Evolutionary conservation across 2,797 vertebrate species (phyloP).

Genomic region (Chrosomus eos): DNA sequence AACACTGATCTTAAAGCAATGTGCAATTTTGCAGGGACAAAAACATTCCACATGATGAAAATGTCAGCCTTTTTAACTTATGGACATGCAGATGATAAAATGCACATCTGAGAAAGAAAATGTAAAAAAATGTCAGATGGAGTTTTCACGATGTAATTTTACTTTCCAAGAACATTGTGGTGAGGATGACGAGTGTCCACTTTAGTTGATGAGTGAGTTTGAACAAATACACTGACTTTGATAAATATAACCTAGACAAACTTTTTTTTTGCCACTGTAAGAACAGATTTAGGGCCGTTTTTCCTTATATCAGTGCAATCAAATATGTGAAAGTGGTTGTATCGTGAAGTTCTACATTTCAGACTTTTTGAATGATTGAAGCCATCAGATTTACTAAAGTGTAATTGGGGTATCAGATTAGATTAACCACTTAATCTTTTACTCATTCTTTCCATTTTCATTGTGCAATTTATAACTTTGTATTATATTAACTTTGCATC

Average conservation of each 20-base stretch:
- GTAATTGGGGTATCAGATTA: slow-evolving; percentile 25
- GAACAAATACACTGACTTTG: background rate
- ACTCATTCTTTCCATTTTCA: background rate
- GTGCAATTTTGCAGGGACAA: background rate
- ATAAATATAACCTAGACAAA: background rate
- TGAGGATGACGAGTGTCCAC: background rate
- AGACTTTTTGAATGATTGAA: slow-evolving; percentile 5
- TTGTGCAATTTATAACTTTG: no score
- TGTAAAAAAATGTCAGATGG: background rate
- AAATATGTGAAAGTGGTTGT: background rate
- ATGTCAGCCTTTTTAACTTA: background rate
- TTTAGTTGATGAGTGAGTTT: background rate
- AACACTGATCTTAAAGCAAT: background rate
- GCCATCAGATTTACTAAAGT: background rate
- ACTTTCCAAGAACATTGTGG: background rate
- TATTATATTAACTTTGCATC: no score
- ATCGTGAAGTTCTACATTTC: background rate
- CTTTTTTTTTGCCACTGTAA: background rate
- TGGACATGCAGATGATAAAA: background rate
- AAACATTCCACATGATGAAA: slow-evolving; percentile 8
- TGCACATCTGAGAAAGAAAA: background rate
- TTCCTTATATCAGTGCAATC: background rate
- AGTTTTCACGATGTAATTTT: no score
- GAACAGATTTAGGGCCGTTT: background rate
- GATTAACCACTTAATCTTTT: slow-evolving; percentile 1